phyloP scores from a whole-genome alignment of 2,113 vertebrate species.

The Geococcyx californianus region DNA sequence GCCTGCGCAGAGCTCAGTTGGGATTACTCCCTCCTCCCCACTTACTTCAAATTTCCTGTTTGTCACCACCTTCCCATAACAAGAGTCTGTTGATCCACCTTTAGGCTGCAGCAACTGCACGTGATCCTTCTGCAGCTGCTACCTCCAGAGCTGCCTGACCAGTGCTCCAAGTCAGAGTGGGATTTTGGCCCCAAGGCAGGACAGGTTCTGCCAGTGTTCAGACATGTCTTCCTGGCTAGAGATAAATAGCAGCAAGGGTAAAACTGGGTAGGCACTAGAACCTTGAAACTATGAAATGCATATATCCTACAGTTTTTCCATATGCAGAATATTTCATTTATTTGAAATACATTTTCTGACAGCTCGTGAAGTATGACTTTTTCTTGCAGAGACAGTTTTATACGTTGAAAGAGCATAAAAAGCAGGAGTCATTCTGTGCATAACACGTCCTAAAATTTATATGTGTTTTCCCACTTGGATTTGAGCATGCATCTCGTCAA shows the following conservation, averaged over 20 bases:
- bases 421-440: constrained; percentile 5
- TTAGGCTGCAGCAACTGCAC: not conserved
- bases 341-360: not conserved
- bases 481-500: constrained; percentile 34
- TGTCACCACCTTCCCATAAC: not conserved
- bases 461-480: constrained; percentile 56
- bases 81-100: not conserved
- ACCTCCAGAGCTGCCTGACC: not conserved
- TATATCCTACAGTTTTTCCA: not conserved
- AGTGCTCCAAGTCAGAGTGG: not conserved
- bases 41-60: rapidly evolving
- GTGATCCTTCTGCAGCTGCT: not conserved
- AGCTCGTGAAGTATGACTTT: not conserved
- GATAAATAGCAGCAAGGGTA: not conserved
- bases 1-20: not conserved
- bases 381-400: constrained; percentile 25
- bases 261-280: not conserved
- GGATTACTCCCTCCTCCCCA: not conserved
- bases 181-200: rapidly evolving
- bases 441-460: constrained; percentile 26
- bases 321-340: not conserved
- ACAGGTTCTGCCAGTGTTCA: not conserved
- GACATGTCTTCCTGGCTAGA: not conserved
- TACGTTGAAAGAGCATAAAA: constrained; percentile 56
- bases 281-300: not conserved